Base-by-base conservation (phyloP, 2,113 vertebrate genomes). In the Anhinga anhinga region DNA sequence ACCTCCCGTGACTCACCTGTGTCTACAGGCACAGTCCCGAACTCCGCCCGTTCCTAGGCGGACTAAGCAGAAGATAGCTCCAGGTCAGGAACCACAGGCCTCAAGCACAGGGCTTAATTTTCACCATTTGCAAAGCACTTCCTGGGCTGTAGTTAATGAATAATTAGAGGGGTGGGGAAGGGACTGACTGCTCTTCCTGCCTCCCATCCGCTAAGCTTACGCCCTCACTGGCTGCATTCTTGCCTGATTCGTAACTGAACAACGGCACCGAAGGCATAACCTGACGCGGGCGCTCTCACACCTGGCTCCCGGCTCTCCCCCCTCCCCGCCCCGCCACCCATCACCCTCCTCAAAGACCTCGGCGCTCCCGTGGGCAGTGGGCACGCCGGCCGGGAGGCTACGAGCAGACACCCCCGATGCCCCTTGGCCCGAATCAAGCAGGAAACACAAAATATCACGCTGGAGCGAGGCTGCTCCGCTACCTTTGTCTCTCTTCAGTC, bases 81-180 rank as follows among this genome's bases (percentile, higher is more conserved):
- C 74, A 47, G 87, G 89, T 85, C 59, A 95, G 83, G 90, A 92
- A 87, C 59, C 15, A 3, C 79, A 47, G 89, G 90, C 84, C 80
- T 82, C 63, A 40, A 29, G 72, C 67, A 30, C 11, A 86, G n/a
- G 52, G 34, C 36, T 95, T 95, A 49, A 82, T 95, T 93, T 77
- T 86, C 85, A 93, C 82, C 66, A 91, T 74, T 95, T 73, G 92
- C 89, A 91, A 96, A 95, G 56, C 85, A 88, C 94, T 96, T 96
- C 93, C 96, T 86, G 93, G 82, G 89, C 45, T 42, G 66, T 4
- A 89, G 97, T 76, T 97, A 97, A 97, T 96, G 84, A 96, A 81
- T 96, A 95, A 91, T 88, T 61, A 78, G 42, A 74, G 72, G 73
- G 82, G 84, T 86, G 90, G 95, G 49, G 92, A 94, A 95, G 92